Evolutionary conservation across 2,797 vertebrate genomes (phyloP), one percentile per base, ranked within the genome.

Genomic region (Halcyon leucocephala): DNA sequence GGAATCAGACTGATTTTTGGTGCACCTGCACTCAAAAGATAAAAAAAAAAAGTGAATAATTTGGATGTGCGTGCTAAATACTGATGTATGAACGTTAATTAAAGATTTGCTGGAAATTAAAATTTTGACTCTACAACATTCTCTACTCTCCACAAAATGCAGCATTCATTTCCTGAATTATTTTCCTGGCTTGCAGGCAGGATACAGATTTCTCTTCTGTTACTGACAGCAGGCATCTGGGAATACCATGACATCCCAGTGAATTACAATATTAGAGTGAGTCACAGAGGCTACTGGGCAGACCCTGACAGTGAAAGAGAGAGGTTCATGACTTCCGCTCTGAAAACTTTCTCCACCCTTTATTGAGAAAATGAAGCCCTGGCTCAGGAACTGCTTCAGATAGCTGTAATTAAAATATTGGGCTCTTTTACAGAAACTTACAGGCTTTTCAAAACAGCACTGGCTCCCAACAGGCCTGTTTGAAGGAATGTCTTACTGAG

Each of bases 81-180:
- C 39, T 66, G 39, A 51, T 57, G 24, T 73, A 66, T 1, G 3
- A 86, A 64, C 15, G 16, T 77, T 80, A 78, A 82, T 78, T 91
- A 85, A 88, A 83, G 70, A 39, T 86, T 89, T 90, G 33, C 82
- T 91, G 76, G 78, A 96, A 95, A 77, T 82, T 8, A 89, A 80
- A 90, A 79, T 88, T 79, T 77, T 91, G 55, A 82, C 42, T 84
- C 19, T 79, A 16, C 14, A 55, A 70, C 5, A 46, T 85, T 73
- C 92, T 82, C 54, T 72, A 7, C 51, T 89, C 48, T 85, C 11
- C 31, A 71, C 21, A 90, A 90, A 93, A 90, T 20, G 8, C 39
- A 82, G 12, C 15, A n/a, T 69, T 79, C 10, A 82, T 83, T 96
- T 97, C 91, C 91, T 92, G 73, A 94, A 55, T 86, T 74, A 73